Conservation (phyloP, 1,140 invertebrate species). For the Pararge aegeria region DNA sequence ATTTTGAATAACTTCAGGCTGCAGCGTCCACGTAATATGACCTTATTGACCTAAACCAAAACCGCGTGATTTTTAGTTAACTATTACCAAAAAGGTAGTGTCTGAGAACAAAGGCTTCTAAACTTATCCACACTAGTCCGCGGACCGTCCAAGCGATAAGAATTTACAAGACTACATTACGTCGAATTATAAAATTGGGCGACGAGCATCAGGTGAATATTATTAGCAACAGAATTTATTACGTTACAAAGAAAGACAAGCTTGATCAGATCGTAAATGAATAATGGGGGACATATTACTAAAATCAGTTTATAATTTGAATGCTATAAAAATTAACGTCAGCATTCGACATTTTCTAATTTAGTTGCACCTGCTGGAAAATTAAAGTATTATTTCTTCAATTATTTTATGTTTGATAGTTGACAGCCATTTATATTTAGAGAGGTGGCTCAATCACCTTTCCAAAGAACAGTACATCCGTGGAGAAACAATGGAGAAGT, state of each 20-base stretch:
- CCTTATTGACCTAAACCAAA: too few species aligned
- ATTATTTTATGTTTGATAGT: too few species aligned
- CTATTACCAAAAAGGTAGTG: too few species aligned
- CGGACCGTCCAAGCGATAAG: conserved; percentile 36
- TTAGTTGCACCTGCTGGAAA: conserved; percentile 2
- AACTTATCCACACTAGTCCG: conserved; percentile 15
- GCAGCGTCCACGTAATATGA: too few species aligned
- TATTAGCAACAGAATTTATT: conserved; percentile 48
- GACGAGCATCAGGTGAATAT: conserved; percentile 36
- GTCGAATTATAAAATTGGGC: conserved; percentile 59
- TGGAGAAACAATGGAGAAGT: too few species aligned
- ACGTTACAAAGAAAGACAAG: conserved; percentile 13
- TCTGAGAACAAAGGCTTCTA: not conserved
- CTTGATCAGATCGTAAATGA: conserved; percentile 10
- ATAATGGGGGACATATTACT: conserved; percentile 11
- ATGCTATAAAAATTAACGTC: not conserved
- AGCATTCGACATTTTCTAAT: not conserved
- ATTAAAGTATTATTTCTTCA: not conserved
- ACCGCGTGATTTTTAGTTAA: too few species aligned
- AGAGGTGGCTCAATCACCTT: too few species aligned
- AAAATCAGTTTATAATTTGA: conserved; percentile 3
- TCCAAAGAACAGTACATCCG: too few species aligned
- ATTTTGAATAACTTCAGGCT: too few species aligned
- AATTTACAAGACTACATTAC: conserved; percentile 53
- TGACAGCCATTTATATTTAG: too few species aligned